phyloP scores from a whole-genome alignment of 2,113 vertebrate genomes.

The Piliocolobus tephrosceles region DNA sequence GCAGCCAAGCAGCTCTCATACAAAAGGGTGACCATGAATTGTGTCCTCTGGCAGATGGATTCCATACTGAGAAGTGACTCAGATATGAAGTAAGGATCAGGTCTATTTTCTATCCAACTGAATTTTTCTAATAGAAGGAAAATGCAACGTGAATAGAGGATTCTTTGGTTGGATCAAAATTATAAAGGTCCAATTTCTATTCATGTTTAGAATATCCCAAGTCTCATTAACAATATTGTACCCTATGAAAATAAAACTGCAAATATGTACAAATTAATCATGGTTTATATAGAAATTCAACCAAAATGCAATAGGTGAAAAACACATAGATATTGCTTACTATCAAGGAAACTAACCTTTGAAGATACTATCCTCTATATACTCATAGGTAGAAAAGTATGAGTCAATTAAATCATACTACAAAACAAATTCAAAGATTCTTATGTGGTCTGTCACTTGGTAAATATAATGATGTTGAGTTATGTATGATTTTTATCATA shows the following conservation, averaged over 20 bases:
- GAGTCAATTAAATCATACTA: not conserved
- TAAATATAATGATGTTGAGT: slow-evolving; percentile 31
- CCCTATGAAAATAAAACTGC: not conserved
- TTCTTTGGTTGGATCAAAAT: not conserved
- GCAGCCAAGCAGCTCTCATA: not conserved
- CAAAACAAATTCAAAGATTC: not conserved
- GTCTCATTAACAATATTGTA: not conserved
- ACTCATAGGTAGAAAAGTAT: not conserved
- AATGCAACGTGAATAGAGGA: not conserved
- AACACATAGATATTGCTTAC: not conserved
- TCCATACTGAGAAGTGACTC: not conserved
- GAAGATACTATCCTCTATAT: not conserved
- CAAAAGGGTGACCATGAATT: not conserved
- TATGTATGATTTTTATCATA: not conserved
- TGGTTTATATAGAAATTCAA: not conserved
- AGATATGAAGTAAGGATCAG: not conserved
- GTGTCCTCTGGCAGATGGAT: not conserved
- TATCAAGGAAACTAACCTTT: not conserved
- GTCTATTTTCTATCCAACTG: not conserved
- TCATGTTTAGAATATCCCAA: not conserved
- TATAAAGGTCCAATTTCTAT: not conserved
- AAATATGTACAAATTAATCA: not conserved
- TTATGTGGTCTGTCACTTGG: not conserved
- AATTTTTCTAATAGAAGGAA: not conserved
- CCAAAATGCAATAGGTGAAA: not conserved